Conservation (phyloP, 2,113 vertebrate species). For the Cavia aperea region DNA sequence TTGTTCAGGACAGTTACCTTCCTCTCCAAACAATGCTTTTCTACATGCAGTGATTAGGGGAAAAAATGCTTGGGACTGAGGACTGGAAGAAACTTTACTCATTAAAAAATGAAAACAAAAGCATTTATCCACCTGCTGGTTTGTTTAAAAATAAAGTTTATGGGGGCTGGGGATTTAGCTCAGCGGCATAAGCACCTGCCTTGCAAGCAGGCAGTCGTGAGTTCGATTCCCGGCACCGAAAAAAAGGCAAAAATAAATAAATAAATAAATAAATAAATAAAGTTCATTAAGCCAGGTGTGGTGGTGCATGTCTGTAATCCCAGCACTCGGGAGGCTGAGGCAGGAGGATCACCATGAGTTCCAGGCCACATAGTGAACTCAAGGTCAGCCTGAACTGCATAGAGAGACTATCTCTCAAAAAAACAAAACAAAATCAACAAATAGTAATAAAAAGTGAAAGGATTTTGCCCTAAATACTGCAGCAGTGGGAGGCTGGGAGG, state of each 20-base stretch:
- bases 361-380: background rate
- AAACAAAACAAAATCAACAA: too few species aligned
- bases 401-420: background rate
- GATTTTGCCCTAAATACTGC: too few species aligned
- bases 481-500: too few species aligned
- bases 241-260: too few species aligned
- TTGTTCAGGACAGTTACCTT: too few species aligned
- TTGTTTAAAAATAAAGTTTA: background rate
- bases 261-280: background rate
- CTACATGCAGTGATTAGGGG: background rate
- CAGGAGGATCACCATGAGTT: background rate
- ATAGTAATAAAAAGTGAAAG: too few species aligned
- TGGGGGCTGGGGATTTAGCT: background rate
- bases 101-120: background rate
- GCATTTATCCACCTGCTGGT: background rate
- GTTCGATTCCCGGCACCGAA: too few species aligned
- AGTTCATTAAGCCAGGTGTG: background rate
- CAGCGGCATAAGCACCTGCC: too few species aligned
- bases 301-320: background rate
- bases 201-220: too few species aligned
- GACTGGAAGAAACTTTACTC: background rate
- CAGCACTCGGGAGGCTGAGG: background rate
- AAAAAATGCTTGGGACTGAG: background rate
- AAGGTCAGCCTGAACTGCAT: too few species aligned
- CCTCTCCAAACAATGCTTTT: background rate